A percentile compares a stretch with the other conserved stretches of the same genome.
Evolutionary conservation across 2,113 vertebrate genomes (phyloP).

Genomic region (Haliaeetus leucogaster): DNA sequence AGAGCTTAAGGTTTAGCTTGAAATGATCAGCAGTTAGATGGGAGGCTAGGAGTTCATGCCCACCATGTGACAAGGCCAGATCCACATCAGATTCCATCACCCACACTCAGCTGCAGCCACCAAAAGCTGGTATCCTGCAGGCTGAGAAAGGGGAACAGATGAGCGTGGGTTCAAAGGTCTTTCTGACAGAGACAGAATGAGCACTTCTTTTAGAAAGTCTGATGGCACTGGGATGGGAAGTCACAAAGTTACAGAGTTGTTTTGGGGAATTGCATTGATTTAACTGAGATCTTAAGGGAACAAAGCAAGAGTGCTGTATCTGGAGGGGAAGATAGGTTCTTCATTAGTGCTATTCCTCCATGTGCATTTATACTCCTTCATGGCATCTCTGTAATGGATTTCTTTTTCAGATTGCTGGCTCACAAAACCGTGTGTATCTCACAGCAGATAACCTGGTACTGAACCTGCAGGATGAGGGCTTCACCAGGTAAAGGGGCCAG

Average conservation of each 20-base stretch:
- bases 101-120: not conserved
- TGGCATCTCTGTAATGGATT: not conserved
- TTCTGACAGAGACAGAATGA: slow-evolving; percentile 34
- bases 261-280: not conserved
- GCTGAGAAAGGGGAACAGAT: slow-evolving; percentile 26
- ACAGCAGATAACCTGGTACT: slow-evolving; percentile 89
- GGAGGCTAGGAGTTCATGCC: not conserved
- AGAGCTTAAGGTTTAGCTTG: not conserved
- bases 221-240: slow-evolving; percentile 50
- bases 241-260: not conserved
- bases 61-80: slow-evolving; percentile 10
- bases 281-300: not conserved
- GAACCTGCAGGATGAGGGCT: slow-evolving; percentile 86
- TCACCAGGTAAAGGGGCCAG: slow-evolving; percentile 79
- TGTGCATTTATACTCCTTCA: not conserved
- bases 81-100: slow-evolving; percentile 41
- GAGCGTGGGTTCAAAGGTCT: not conserved
- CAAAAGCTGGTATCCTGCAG: slow-evolving; percentile 40
- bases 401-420: slow-evolving; percentile 79
- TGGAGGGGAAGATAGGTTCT: not conserved
- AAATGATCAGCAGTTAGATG: not conserved
- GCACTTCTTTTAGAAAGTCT: slow-evolving; percentile 45
- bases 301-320: not conserved
- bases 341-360: not conserved
- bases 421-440: slow-evolving; percentile 92